Evolutionary conservation across 2,113 vertebrate genomes (phyloP), one percentile per base, ranked within the genome.

Genomic region (mouse (Mus musculus)): DNA sequence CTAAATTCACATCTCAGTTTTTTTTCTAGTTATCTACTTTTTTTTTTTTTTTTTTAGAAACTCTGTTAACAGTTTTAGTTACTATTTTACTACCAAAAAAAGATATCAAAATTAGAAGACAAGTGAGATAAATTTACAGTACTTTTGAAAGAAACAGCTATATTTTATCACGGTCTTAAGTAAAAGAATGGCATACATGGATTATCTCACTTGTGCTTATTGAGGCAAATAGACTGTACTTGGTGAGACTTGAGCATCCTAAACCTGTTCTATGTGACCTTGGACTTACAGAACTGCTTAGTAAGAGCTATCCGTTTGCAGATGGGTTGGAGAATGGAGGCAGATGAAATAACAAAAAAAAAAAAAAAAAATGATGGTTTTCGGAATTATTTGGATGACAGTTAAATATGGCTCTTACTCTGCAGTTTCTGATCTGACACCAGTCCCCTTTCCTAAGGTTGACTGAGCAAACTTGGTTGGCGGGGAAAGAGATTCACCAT

Each of bases 41-140:
- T 42, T 42, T 85, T n/a, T 65, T 56, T 28, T 26, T 88, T 84
- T 42, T 42, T 85, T n/a, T 77, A 56, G 54, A 75, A 96, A 94
- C 63, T 42, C 8, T 20, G 28, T 54, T 84, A 63, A 42, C 91
- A 2, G 46, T 73, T 89, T 91, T 90, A 52, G 42, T 49, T 91
- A n/a, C 9, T 71, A 2, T 73, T 93, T 96, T 91, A 26, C n/a
- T 90, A 69, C 86, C 78, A 90, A 81, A 90, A 93, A 59, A 90
- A 93, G 33, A 77, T 88, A 24, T 4, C 56, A 88, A 94, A 78
- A 39, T 80, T 76, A 59, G 49, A 91, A 89, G 88, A 28, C 81
- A 86, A 72, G 72, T 90, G 49, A 61, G 6, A 42, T 90, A 30
- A 28, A 59, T 20, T 14, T 90, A 59, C 59, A 69, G 61, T 36